Evolutionary conservation across 2,888 invertebrate genomes (phyloP).

Genomic region (Drosophila anomalipes): DNA sequence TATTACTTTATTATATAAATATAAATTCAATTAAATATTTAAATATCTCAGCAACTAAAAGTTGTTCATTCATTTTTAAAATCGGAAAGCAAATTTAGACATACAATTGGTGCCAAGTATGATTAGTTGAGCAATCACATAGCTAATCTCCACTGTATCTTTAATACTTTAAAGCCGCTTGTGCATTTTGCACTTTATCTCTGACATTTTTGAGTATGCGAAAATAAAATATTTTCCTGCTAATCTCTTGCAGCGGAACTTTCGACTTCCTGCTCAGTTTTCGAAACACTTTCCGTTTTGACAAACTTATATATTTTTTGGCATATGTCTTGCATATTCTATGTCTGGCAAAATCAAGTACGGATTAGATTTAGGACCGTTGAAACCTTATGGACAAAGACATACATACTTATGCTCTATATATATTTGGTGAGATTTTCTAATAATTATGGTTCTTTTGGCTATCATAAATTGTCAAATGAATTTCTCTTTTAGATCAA

Average conservation of each 20-base stretch:
- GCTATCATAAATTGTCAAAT: slow-evolving; percentile 34
- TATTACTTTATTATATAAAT: neutral
- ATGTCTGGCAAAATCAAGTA: slow-evolving; percentile 6
- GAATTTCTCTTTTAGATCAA: neutral
- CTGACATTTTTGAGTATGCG: slow-evolving; percentile 58
- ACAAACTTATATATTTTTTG: slow-evolving; percentile 14
- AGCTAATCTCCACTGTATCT: slow-evolving; percentile 42
- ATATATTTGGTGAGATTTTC: neutral
- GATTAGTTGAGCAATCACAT: neutral
- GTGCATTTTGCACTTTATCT: slow-evolving; percentile 62
- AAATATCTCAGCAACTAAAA: neutral
- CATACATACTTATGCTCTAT: neutral
- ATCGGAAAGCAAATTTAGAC: accelerated
- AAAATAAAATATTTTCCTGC: slow-evolving; percentile 68
- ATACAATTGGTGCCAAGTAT: neutral
- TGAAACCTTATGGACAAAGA: neutral
- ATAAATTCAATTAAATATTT: neutral
- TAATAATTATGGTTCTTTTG: slow-evolving; percentile 26
- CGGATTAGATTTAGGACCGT: slow-evolving; percentile 24
- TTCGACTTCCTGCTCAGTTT: slow-evolving; percentile 72
- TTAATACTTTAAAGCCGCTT: slow-evolving; percentile 53
- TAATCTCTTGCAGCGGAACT: slow-evolving; percentile 74
- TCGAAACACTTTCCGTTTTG: slow-evolving; percentile 69
- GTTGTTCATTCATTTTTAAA: neutral
- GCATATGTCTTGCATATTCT: slow-evolving; percentile 66